These are phyloP conservation scores for Eulithis testata DNA, from an alignment of 2,888 invertebrate species.

Conservation along the genomic window DNA sequence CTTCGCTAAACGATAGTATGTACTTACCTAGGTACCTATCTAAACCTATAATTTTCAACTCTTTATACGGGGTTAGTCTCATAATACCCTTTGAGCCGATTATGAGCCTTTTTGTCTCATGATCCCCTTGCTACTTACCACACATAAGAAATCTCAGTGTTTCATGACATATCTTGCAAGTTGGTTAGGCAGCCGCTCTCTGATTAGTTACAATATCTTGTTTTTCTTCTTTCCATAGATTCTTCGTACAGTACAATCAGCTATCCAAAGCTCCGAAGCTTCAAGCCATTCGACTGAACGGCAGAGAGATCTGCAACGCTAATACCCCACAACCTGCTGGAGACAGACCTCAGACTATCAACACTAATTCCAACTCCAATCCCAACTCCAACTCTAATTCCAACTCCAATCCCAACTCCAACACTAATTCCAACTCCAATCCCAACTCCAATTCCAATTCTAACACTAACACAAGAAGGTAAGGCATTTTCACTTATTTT, in stretches of 20 bases:
- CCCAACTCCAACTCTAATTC: slow-evolving; percentile 4
- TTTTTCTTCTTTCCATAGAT: slow-evolving; percentile 41
- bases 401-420: neutral
- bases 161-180: too few species aligned
- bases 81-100: too few species aligned
- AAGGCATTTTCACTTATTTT: neutral
- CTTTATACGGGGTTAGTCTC: too few species aligned
- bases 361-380: neutral
- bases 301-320: slow-evolving; percentile 84
- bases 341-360: slow-evolving; percentile 41
- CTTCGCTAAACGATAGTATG: too few species aligned
- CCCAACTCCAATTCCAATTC: slow-evolving; percentile 4
- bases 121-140: too few species aligned
- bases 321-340: slow-evolving; percentile 59
- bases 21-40: too few species aligned
- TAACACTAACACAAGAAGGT: slow-evolving; percentile 20
- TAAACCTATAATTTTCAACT: too few species aligned
- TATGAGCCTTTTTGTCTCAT: too few species aligned
- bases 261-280: slow-evolving; percentile 77
- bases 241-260: slow-evolving; percentile 85
- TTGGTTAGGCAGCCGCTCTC: too few species aligned
- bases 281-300: slow-evolving; percentile 80
- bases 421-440: neutral
- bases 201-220: neutral
- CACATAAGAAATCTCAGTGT: too few species aligned